phyloP scores from a whole-genome alignment of 2,888 invertebrate species.

The Clusia tigrina region DNA sequence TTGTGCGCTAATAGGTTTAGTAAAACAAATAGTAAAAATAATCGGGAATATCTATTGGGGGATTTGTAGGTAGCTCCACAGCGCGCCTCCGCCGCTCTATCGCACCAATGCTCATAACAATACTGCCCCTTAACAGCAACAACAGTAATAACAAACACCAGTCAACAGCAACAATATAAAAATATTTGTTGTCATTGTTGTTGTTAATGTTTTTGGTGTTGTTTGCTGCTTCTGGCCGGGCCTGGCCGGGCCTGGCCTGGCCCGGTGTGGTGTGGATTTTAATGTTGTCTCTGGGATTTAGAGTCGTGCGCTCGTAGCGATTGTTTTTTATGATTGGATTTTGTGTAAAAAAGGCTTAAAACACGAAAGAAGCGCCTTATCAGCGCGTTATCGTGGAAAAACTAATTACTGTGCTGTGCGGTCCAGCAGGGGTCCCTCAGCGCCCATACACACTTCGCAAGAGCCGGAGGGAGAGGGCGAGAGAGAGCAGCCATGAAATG shows the following conservation, averaged over 20 bases:
- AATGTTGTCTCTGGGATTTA: slow-evolving; percentile 37
- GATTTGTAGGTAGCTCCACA: too few species aligned
- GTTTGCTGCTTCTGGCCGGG: slow-evolving; percentile 17
- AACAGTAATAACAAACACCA: not conserved
- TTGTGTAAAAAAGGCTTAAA: slow-evolving; percentile 45
- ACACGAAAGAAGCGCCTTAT: slow-evolving; percentile 46
- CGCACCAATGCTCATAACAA: not conserved
- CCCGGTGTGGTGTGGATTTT: slow-evolving; percentile 36
- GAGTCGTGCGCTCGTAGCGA: slow-evolving; percentile 11
- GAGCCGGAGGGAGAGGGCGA: too few species aligned
- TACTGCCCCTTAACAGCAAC: not conserved
- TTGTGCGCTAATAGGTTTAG: slow-evolving; percentile 28
- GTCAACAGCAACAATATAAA: slow-evolving; percentile 34
- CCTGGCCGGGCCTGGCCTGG: slow-evolving; percentile 33
- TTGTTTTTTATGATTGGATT: slow-evolving; percentile 20
- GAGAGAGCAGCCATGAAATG: not conserved
- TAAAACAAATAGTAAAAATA: slow-evolving; percentile 16
- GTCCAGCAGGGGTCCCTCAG: slow-evolving; percentile 40
- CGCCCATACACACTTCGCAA: slow-evolving; percentile 17
- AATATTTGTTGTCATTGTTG: slow-evolving; percentile 28
- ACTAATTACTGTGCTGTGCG: slow-evolving; percentile 58
- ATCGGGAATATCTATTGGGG: not conserved
- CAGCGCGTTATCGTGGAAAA: slow-evolving; percentile 55
- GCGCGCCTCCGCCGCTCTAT: slow-evolving; percentile 20
- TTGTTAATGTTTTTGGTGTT: slow-evolving; percentile 5